phyloP scores from a whole-genome alignment of 35 echinoderm and acorn worm species.

The Amphiura filiformis region DNA sequence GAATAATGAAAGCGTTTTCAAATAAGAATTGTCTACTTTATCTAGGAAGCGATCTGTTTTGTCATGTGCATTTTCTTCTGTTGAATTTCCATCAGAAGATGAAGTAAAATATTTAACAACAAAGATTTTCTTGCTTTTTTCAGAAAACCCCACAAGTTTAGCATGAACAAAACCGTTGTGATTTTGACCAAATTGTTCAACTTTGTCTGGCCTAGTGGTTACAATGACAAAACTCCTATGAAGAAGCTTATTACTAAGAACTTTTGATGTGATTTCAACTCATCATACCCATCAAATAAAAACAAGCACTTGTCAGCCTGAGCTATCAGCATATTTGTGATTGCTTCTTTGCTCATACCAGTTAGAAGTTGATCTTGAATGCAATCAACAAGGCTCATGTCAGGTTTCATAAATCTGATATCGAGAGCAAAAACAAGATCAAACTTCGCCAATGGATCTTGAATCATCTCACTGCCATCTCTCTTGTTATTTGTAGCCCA shows the following conservation, averaged over 20 bases:
- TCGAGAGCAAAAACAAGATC: background rate
- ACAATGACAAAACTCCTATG: background rate
- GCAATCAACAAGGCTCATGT: background rate
- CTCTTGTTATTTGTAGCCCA: background rate
- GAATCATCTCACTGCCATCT: background rate
- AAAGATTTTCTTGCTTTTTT: background rate
- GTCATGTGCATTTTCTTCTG: too few relatives aligned
- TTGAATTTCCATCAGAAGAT: too few relatives aligned
- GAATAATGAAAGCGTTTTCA: background rate
- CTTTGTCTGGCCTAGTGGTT: background rate
- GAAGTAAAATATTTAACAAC: background rate
- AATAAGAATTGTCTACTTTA: background rate
- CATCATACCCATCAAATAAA: background rate
- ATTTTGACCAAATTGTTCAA: background rate
- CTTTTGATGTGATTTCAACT: background rate
- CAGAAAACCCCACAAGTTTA: background rate
- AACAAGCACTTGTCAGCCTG: background rate
- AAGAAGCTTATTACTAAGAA: background rate
- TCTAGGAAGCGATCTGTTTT: background rate
- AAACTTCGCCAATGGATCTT: background rate
- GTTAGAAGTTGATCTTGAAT: background rate
- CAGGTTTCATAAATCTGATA: background rate
- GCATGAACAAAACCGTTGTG: background rate
- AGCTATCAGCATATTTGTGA: background rate
- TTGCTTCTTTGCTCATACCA: background rate